A percentile compares a stretch with the other conserved stretches of the same genome.
Conservation (phyloP, 2,888 invertebrate genomes). For the Hartigia nigra region DNA sequence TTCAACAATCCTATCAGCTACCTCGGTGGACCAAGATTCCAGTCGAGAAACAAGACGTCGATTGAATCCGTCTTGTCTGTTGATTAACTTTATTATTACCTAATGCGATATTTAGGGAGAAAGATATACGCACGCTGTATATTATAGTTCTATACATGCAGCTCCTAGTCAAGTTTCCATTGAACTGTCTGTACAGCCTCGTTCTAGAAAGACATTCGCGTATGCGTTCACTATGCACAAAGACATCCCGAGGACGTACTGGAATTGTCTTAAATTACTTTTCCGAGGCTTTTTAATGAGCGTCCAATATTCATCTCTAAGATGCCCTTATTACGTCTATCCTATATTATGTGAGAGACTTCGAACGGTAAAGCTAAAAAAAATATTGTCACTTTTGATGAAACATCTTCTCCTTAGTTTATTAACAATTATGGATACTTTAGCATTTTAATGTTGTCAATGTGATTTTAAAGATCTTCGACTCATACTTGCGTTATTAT, state of each 20-base stretch:
- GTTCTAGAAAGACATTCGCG: neutral
- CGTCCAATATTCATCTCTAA: neutral
- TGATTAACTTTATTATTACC: conserved; percentile 65
- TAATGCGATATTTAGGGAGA: neutral
- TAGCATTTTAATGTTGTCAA: neutral
- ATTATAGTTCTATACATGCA: neutral
- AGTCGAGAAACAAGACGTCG: conserved; percentile 69
- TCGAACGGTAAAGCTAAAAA: neutral
- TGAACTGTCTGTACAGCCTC: neutral
- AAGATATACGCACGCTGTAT: neutral
- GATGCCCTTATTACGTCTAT: neutral
- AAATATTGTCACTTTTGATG: neutral
- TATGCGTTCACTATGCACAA: neutral
- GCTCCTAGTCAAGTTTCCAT: neutral
- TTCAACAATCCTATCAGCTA: conserved; percentile 78
- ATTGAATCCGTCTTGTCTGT: conserved; percentile 77
- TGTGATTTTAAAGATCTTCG: neutral
- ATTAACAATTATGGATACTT: neutral
- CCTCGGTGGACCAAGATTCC: conserved; percentile 73
- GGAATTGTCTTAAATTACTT: neutral
- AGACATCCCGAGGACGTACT: neutral
- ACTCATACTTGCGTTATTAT: neutral
- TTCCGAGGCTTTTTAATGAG: neutral
- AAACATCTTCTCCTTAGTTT: neutral
- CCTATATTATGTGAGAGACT: neutral